phyloP scores from a whole-genome alignment of 2,113 vertebrate genomes.

The Podarcis raffonei region DNA sequence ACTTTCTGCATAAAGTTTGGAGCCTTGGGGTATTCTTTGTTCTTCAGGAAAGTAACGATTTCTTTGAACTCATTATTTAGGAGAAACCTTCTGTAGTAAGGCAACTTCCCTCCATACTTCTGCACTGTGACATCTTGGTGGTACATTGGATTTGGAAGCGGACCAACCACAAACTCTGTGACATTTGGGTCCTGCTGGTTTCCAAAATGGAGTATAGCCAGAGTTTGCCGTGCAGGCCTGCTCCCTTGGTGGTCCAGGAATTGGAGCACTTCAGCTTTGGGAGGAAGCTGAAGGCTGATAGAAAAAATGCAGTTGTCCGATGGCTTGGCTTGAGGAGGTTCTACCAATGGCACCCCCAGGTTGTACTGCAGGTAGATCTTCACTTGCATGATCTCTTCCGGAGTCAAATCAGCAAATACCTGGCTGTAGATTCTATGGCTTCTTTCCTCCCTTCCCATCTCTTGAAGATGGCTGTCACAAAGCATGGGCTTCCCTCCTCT shows the following conservation, averaged over 20 bases:
- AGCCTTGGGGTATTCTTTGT: conserved; percentile 27
- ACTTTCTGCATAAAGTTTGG: conserved; percentile 41
- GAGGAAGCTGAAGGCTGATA: not conserved
- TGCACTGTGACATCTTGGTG: not conserved
- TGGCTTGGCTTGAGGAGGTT: not conserved
- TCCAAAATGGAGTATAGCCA: not conserved
- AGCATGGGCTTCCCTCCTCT: not conserved
- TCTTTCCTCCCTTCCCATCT: not conserved
- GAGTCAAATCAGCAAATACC: conserved; percentile 8
- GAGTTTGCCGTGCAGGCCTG: not conserved
- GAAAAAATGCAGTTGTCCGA: conserved; percentile 22
- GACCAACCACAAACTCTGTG: not conserved
- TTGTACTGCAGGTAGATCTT: not conserved
- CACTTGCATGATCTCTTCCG: not conserved
- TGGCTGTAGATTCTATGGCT: not conserved
- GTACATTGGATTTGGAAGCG: conserved; percentile 1
- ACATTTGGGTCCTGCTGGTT: conserved; percentile 12
- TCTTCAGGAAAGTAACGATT: not conserved
- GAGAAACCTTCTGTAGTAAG: not conserved
- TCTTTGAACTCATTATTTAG: conserved; percentile 1
- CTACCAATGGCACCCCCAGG: not conserved
- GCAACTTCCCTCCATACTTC: not conserved
- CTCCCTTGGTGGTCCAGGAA: conserved; percentile 1
- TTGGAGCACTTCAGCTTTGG: not conserved
- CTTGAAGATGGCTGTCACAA: not conserved